Base-by-base conservation (phyloP, 2,888 invertebrate genomes). In the Amiota minor region DNA sequence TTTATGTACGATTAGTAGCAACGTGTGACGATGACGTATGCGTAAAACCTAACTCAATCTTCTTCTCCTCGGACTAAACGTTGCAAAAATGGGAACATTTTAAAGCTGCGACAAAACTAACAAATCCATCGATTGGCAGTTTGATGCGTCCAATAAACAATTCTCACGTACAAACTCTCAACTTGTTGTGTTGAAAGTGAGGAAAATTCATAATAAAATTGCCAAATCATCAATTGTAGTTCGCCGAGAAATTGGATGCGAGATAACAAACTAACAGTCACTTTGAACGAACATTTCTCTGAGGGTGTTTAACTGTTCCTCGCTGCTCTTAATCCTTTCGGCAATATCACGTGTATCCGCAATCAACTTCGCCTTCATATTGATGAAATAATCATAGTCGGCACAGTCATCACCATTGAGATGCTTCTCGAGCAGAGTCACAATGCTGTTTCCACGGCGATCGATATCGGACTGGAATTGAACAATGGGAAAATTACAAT, bases 331-430 rank as follows among this genome's bases (percentile, higher is more conserved):
- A 78, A 96, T 94, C 90, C 95, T 95, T 89, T 96, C 95, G 81
- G 94, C 93, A 79, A 96, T 93, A 87, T 96, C 96, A 81, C 95
- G 92, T 74, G 93, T 92, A 88, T 96, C 95, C 88, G 96, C 94
- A 82, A 95, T 93, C 78, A 96, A 91, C 89, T 95, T 95, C 49
- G 95, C 94, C 90, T 96, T 96, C 94, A 95, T 96, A 88, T 94
- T 94, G 82, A 96, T 94, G 90, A 95, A 96, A 87, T 95, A 95
- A 83, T 94, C 93, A 88, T 95, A 96, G 87, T 96, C 95, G 56
- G 93, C 93, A 86, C 93, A 94, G 86, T 95, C 94, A 75, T 95
- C 94, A 67, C 92, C 91, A 79, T 92, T 92, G 81, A 96, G 91
- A 89, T 94, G 93, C 88, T 94, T 93, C 79, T 92, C 92, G 75